Evolutionary conservation across 2,797 vertebrate species (phyloP).

Genomic region (Stomatorhinus walkeri): DNA sequence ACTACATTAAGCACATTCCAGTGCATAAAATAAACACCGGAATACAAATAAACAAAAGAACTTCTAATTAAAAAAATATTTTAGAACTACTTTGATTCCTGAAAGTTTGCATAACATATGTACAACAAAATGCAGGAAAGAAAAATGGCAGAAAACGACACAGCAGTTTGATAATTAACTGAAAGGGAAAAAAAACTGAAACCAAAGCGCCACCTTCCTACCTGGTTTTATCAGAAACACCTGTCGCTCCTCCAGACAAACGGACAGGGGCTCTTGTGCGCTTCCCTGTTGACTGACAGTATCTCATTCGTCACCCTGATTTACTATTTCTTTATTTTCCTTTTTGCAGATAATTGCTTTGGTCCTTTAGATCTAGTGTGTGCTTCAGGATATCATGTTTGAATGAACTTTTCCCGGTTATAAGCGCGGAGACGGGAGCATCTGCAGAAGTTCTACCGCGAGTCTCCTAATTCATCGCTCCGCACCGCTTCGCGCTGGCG

Average conservation of each 20-base stretch:
- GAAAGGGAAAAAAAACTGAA: neutral
- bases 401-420: neutral
- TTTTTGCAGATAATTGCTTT: neutral
- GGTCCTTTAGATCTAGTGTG: neutral
- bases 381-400: slow-evolving; percentile 26
- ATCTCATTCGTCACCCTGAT: slow-evolving; percentile 7
- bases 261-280: neutral
- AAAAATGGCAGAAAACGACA: neutral
- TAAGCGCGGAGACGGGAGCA: neutral
- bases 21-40: neutral
- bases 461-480: neutral
- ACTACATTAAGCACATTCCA: neutral
- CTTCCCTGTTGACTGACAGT: neutral
- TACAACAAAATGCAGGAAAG: neutral
- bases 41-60: neutral
- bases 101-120: slow-evolving; percentile 16
- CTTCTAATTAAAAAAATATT: neutral
- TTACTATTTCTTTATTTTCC: neutral
- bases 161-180: neutral
- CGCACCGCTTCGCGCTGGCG: slow-evolving; percentile 19
- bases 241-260: slow-evolving; percentile 12
- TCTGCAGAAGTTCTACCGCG: neutral
- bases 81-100: slow-evolving; percentile 7
- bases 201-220: neutral
- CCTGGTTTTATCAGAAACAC: slow-evolving; percentile 20